phyloP scores from a whole-genome alignment of 2,888 invertebrate genomes.

The Pantelozetes paolii region DNA sequence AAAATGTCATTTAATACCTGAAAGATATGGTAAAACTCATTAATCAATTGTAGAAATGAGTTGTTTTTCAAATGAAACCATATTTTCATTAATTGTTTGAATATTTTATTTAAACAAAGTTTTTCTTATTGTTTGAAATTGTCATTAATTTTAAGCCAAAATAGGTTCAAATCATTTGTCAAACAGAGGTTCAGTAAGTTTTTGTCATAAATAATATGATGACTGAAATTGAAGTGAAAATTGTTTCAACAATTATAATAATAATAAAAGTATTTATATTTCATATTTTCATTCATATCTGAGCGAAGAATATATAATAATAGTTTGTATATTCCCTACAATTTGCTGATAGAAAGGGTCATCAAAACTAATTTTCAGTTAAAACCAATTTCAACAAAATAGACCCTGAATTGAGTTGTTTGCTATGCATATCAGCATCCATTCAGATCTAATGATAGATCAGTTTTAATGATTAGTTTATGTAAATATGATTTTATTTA shows the following conservation, averaged over 20 bases:
- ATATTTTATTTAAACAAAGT: no score
- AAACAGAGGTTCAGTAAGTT: neutral
- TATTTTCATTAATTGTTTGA: no score
- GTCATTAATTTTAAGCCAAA: neutral
- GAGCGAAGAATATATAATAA: neutral
- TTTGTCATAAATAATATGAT: neutral
- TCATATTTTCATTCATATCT: neutral
- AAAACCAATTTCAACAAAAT: neutral
- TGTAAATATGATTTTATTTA: neutral
- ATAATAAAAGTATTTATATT: neutral
- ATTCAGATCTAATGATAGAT: neutral
- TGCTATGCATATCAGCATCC: constrained; percentile 20
- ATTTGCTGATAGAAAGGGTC: neutral
- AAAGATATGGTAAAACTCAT: no score
- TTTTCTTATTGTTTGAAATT: no score
- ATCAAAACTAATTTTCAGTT: constrained; percentile 1
- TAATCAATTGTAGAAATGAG: no score
- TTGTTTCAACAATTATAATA: neutral
- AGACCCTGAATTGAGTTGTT: neutral
- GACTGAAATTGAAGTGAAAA: no score
- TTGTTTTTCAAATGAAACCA: no score
- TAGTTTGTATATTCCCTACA: neutral
- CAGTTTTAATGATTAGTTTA: neutral
- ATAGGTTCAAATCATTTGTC: neutral
- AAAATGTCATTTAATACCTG: no score